Evolutionary conservation across 2,797 vertebrate genomes (phyloP).

Genomic region (Sebastes baramenuke): DNA sequence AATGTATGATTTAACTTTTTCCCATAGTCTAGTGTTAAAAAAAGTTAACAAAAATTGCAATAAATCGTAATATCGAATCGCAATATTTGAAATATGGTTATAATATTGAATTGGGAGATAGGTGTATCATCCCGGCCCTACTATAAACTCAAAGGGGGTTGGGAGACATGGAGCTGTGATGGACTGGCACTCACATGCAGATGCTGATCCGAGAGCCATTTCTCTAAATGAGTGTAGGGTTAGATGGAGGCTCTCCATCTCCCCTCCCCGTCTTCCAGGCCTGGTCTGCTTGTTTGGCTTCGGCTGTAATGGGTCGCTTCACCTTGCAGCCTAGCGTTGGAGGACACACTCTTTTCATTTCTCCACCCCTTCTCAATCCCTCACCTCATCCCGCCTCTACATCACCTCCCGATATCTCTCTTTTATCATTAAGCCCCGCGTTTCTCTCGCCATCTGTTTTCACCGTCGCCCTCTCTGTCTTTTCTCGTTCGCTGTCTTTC

Average conservation of each 20-base stretch:
- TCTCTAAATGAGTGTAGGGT: conserved; percentile 59
- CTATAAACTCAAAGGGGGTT: conserved; percentile 19
- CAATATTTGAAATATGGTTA: too few species aligned
- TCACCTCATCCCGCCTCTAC: conserved; percentile 26
- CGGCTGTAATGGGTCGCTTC: conserved; percentile 78
- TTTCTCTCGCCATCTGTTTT: conserved; percentile 56
- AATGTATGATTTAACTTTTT: too few species aligned
- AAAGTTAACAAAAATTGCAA: too few species aligned
- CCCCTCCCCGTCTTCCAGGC: conserved; percentile 51
- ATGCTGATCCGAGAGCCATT: conserved; percentile 64
- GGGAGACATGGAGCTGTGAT: conserved; percentile 35
- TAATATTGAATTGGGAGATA: too few species aligned
- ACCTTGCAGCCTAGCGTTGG: conserved; percentile 76
- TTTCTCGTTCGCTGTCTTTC: conserved; percentile 15
- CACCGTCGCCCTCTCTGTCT: conserved; percentile 9
- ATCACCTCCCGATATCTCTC: conserved; percentile 45
- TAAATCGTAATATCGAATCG: too few species aligned
- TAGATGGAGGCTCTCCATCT: conserved; percentile 63
- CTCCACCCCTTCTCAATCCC: conserved; percentile 1
- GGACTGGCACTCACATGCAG: conserved; percentile 53
- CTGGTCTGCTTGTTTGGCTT: conserved; percentile 73
- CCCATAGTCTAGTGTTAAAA: too few species aligned
- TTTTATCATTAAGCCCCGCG: conserved; percentile 40
- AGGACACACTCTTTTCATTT: conserved; percentile 66
- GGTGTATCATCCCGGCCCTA: too few species aligned